Conservation (phyloP, 2,888 invertebrate species). For the Asteroscopus sphinx region DNA sequence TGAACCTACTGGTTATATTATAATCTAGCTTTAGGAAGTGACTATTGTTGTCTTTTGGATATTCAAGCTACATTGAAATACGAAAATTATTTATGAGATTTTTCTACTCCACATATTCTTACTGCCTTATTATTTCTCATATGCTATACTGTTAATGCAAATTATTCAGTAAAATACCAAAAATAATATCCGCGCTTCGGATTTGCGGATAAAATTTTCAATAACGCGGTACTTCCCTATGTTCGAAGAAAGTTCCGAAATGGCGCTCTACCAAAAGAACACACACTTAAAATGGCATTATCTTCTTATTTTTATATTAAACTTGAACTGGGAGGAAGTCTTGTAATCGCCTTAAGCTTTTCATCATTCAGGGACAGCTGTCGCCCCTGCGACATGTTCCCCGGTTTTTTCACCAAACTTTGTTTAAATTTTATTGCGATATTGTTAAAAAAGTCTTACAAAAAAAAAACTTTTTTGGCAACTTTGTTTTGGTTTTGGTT, state of each 20-base stretch:
- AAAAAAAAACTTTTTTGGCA: slow-evolving; percentile 27
- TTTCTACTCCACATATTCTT: too few species aligned
- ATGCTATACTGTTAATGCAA: neutral
- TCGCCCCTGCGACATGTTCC: slow-evolving; percentile 67
- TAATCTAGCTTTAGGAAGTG: too few species aligned
- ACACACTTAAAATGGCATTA: slow-evolving; percentile 83
- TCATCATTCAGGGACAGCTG: slow-evolving; percentile 84
- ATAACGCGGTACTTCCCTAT: slow-evolving; percentile 47
- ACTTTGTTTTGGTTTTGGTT: neutral
- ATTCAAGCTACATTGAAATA: too few species aligned
- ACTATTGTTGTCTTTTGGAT: too few species aligned
- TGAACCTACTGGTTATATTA: too few species aligned
- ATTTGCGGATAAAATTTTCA: slow-evolving; percentile 40
- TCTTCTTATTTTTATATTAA: slow-evolving; percentile 87
- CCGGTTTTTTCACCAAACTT: slow-evolving; percentile 52
- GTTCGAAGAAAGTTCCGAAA: slow-evolving; percentile 67
- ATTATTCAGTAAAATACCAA: neutral
- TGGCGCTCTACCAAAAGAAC: slow-evolving; percentile 66
- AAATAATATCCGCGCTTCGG: slow-evolving; percentile 14
- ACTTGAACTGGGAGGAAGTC: slow-evolving; percentile 76
- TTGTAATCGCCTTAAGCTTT: slow-evolving; percentile 87
- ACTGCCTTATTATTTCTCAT: too few species aligned
- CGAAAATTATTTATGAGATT: too few species aligned
- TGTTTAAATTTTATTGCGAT: slow-evolving; percentile 58
- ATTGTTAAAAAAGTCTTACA: slow-evolving; percentile 53